phyloP scores from a whole-genome alignment of 30 jellyfish, hydroid and myxozoan species.

The Aurelia aurita region DNA sequence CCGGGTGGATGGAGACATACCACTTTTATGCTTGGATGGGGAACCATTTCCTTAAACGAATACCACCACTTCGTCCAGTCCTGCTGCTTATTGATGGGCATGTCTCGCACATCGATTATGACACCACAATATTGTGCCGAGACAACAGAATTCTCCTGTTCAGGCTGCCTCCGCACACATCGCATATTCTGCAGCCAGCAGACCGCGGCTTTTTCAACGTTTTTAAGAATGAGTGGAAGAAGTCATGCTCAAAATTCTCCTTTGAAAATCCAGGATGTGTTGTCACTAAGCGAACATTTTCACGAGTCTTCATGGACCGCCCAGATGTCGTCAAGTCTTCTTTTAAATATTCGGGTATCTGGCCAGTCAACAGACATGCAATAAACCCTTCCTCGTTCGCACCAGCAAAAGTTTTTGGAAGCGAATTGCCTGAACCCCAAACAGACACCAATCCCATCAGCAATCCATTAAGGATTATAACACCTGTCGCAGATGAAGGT shows the following conservation, averaged over 20 bases:
- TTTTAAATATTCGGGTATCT: neutral
- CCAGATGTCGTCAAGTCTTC: neutral
- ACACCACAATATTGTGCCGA: neutral
- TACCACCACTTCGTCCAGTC: neutral
- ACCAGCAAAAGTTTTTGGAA: constrained; percentile 27
- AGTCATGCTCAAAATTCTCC: neutral
- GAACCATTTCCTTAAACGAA: neutral
- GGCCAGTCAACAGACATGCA: constrained; percentile 29
- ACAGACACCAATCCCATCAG: too few species aligned
- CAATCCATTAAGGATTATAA: too few species aligned
- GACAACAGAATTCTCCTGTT: neutral
- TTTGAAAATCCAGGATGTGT: neutral
- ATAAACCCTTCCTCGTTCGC: constrained; percentile 29
- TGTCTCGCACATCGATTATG: neutral
- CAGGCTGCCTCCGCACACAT: neutral
- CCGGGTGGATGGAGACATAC: neutral
- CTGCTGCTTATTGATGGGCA: too few species aligned
- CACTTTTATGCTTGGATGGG: neutral
- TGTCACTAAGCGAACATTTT: neutral
- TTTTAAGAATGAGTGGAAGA: too few species aligned
- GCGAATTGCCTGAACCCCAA: too few species aligned
- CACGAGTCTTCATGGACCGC: neutral
- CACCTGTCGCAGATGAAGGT: too few species aligned
- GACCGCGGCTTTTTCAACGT: neutral
- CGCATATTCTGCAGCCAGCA: neutral